Base-by-base conservation (phyloP, 2,113 vertebrate species). In the Labeo catla region DNA sequence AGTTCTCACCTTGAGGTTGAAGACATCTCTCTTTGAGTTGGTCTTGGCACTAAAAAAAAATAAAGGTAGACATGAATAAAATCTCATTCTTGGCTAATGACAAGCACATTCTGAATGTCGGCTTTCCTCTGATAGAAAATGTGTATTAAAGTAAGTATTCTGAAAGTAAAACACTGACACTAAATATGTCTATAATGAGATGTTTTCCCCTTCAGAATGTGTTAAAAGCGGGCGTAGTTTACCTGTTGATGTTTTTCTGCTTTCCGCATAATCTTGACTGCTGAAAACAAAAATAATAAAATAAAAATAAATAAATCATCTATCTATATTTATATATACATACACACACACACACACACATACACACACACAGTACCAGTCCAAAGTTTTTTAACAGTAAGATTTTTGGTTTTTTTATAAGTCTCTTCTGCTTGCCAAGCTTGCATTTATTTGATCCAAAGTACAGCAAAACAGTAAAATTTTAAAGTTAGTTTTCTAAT, bases 41-140 rank as follows among this genome's bases (percentile, higher is more conserved):
- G 36, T 70, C 36, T 79, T 9, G 49, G 87, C 23, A 87, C 89
- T 90, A 82, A 21, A 86, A 86, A 86, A 81, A 85, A 43, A 39
- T 39, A 28, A 28, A 28, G 28, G 28, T 4, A 82, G 68, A 84
- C 5, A 81, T 2, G 8, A 59, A 8, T 49, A 23, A 61, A 79
- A 65, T 16, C 13, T 49, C 3, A 16, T 10, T 81, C 9, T 28
- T 81, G 54, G 6, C 6, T 61, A 23, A 8, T 21, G 19, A 61
- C 1, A 6, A 61, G 54, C 11, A 0, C 36, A 23, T 43, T 23
- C n/a, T 45, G 16, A 78, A 86, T 52, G 2, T 72, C 68, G 10
- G 36, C 36, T 72, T 43, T 72, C 16, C 68, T 39, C 16, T 43
- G 36, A 74, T 5, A 76, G n/a, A 50, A 23, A 8, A 50, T 50